Percentiles rank a stretch among this genome's conserved stretches.
Evolutionary conservation across 1,140 invertebrate species (phyloP).

Genomic region (Lepidotrigona ventralis): DNA sequence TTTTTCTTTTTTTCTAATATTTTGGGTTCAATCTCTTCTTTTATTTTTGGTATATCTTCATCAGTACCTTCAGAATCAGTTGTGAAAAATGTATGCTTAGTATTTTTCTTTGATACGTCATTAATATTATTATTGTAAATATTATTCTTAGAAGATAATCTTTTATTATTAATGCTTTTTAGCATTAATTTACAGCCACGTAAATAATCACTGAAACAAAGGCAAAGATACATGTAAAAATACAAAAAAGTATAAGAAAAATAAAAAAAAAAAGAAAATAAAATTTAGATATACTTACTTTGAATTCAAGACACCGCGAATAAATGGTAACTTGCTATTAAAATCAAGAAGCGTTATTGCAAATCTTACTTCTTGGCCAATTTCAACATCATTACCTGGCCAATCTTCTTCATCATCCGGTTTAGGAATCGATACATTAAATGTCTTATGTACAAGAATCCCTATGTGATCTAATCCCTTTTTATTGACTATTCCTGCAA

Average conservation of each 20-base stretch:
- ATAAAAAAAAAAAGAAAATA: constrained; percentile 54
- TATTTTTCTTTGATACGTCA: background rate
- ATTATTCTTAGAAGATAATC: background rate
- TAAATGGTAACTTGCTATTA: constrained; percentile 81
- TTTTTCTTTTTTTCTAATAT: constrained; percentile 33
- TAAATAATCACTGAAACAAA: constrained; percentile 63
- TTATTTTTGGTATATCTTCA: background rate
- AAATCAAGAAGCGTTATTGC: constrained; percentile 81
- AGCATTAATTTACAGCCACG: constrained; percentile 52
- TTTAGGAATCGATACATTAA: constrained; percentile 84
- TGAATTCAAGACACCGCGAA: constrained; percentile 80
- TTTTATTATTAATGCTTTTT: background rate
- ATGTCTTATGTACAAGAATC: constrained; percentile 83
- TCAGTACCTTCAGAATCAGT: constrained; percentile 32
- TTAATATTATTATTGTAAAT: background rate
- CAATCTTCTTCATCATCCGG: constrained; percentile 81
- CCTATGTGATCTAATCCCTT: constrained; percentile 83
- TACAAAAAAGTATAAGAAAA: background rate
- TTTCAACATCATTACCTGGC: constrained; percentile 80
- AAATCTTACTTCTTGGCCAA: constrained; percentile 83
- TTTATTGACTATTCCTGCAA: constrained; percentile 73
- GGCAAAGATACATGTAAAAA: background rate
- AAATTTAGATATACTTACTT: constrained; percentile 76
- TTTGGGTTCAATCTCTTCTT: background rate
- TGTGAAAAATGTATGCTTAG: background rate